These are phyloP conservation scores for Schizotus pectinicornis DNA, from an alignment of 2,888 invertebrate species.

Conservation along the genomic window DNA sequence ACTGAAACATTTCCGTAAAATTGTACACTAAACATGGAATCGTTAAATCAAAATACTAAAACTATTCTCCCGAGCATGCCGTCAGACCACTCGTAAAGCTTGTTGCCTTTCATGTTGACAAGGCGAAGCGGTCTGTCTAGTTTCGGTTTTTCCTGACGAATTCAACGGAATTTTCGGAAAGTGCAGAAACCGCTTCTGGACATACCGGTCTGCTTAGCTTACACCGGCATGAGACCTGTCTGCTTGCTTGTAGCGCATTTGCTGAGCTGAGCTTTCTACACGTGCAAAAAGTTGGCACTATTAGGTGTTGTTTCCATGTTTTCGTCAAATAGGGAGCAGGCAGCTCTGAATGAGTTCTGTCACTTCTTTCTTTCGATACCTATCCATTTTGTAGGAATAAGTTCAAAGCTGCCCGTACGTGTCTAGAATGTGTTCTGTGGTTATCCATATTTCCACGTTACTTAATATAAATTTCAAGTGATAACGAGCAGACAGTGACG, in stretches of 20 bases:
- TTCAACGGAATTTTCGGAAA: neutral
- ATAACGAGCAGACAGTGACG: conserved; percentile 8
- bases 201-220: conserved; percentile 26
- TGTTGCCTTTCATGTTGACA: conserved; percentile 15
- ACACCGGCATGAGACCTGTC: conserved; percentile 34
- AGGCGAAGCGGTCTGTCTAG: conserved; percentile 11
- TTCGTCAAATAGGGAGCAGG: conserved; percentile 28
- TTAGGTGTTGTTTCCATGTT: conserved; percentile 33
- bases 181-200: conserved; percentile 14
- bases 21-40: conserved; percentile 53
- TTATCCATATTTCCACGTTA: conserved; percentile 8
- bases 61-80: conserved; percentile 47
- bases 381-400: neutral
- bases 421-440: conserved; percentile 10
- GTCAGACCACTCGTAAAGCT: conserved; percentile 32
- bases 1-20: conserved; percentile 53
- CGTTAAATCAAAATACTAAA: conserved; percentile 52
- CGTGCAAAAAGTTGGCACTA: conserved; percentile 31
- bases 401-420: conserved; percentile 25
- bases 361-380: neutral
- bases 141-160: conserved; percentile 12
- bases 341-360: conserved; percentile 16
- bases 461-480: neutral
- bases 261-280: conserved; percentile 31
- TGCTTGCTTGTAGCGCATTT: conserved; percentile 32